Conservation (phyloP, 2,113 vertebrate genomes). For the Coreoperca whiteheadi region DNA sequence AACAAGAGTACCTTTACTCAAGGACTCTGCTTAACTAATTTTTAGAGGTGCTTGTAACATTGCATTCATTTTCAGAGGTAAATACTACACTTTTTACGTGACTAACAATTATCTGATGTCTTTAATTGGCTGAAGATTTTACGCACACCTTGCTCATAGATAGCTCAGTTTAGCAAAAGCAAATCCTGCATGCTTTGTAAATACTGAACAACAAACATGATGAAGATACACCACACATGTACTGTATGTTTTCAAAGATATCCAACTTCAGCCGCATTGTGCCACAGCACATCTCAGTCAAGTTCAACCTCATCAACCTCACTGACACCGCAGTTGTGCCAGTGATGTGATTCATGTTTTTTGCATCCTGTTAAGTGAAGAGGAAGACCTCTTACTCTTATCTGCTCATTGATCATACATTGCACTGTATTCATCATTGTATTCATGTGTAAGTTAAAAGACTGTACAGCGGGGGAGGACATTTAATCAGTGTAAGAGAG, state of each 20-base stretch:
- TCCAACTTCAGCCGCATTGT: conserved; percentile 8
- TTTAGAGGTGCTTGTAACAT: not conserved
- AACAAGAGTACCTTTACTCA: too few relatives aligned
- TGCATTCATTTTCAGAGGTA: not conserved
- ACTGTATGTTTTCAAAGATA: conserved; percentile 23
- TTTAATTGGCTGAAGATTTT: not conserved
- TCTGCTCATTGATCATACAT: conserved; percentile 20
- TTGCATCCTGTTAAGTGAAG: conserved; percentile 26
- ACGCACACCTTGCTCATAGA: not conserved
- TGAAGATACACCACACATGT: not conserved
- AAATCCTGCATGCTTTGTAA: not conserved
- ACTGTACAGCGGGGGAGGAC: not conserved
- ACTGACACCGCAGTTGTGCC: conserved; percentile 49
- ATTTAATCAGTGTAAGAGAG: conserved; percentile 43
- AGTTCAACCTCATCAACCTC: conserved; percentile 42
- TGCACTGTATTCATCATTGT: not conserved
- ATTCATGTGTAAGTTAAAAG: conserved; percentile 22
- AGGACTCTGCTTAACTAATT: too few relatives aligned
- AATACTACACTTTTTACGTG: not conserved
- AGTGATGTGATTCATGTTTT: conserved; percentile 32
- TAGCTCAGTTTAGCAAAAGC: not conserved
- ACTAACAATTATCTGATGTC: too few relatives aligned
- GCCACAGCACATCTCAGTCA: conserved; percentile 28
- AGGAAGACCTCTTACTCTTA: conserved; percentile 22
- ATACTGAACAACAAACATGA: not conserved